Evolutionary conservation across 1,140 invertebrate genomes (phyloP), one percentile per base, ranked within the genome.

Genomic region (Aporrectodea caliginosa): DNA sequence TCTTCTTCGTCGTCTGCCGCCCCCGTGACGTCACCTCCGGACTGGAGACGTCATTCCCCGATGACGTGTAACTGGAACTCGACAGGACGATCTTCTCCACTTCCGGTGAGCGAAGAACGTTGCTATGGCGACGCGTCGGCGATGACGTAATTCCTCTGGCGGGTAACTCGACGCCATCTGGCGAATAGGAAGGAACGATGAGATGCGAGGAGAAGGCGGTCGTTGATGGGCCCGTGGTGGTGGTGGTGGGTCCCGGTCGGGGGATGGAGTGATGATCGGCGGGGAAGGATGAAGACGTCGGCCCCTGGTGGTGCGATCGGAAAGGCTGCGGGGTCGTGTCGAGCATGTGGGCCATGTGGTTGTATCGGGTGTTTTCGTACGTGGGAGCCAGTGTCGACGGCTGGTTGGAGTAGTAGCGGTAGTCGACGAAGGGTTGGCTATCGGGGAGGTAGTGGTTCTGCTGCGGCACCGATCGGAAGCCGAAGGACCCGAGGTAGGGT

Each of bases 1-100:
- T 88, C 73, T 31, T 74, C 29, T 74, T 74, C n/a, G 73, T 33
- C 29, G 34, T 31, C 73, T 16, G 29, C 29, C n/a, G n/a, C n/a
- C n/a, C n/a, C n/a, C n/a, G n/a, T n/a, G n/a, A n/a, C n/a, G n/a
- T n/a, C n/a, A n/a, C n/a, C n/a, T n/a, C n/a, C n/a, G n/a, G n/a
- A n/a, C n/a, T n/a, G n/a, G n/a, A n/a, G n/a, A n/a, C n/a, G n/a
- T n/a, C n/a, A n/a, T n/a, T n/a, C n/a, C n/a, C n/a, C n/a, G n/a
- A n/a, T n/a, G n/a, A n/a, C n/a, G n/a, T n/a, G n/a, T n/a, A n/a
- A n/a, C n/a, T n/a, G n/a, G n/a, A n/a, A n/a, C n/a, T n/a, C n/a
- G n/a, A n/a, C n/a, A n/a, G n/a, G n/a, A n/a, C n/a, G n/a, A n/a
- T n/a, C n/a, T n/a, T n/a, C n/a, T n/a, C n/a, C n/a, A n/a, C n/a